Evolutionary conservation across 2,888 invertebrate genomes (phyloP).

Genomic region (Rhingia rostrata): DNA sequence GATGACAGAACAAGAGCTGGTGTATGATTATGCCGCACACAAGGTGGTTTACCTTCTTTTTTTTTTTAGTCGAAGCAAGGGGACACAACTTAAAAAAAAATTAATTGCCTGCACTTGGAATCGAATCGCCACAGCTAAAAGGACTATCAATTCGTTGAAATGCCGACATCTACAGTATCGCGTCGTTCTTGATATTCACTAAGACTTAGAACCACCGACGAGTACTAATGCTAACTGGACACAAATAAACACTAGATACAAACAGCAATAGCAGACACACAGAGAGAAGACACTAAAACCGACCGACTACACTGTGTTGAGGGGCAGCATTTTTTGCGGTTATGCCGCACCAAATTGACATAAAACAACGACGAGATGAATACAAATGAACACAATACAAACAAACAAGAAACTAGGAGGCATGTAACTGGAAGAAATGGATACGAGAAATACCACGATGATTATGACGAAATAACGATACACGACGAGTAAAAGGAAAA

Average conservation of each 20-base stretch:
- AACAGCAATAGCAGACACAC: background rate
- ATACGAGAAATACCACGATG: conserved; percentile 32
- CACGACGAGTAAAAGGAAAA: background rate
- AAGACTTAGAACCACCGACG: conserved; percentile 38
- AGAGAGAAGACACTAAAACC: conserved; percentile 18
- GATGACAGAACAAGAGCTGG: conserved; percentile 38
- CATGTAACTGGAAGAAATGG: no score
- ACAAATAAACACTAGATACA: conserved; percentile 5
- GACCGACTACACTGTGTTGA: conserved; percentile 36
- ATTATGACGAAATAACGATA: conserved; percentile 51
- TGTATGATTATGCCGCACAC: background rate
- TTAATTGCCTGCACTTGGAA: conserved; percentile 15
- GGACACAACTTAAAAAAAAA: background rate
- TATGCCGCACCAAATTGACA: conserved; percentile 47
- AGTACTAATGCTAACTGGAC: conserved; percentile 21
- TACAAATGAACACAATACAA: background rate
- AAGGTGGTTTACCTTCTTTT: background rate
- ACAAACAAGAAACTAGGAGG: background rate
- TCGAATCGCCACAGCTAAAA: background rate
- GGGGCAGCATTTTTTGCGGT: conserved; percentile 31
- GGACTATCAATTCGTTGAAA: conserved; percentile 10
- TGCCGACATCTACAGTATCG: background rate
- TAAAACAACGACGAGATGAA: conserved; percentile 39
- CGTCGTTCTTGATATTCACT: conserved; percentile 3
- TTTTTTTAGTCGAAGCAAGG: background rate